phyloP scores from a whole-genome alignment of 2,113 vertebrate species.

The Datnioides undecimradiatus region DNA sequence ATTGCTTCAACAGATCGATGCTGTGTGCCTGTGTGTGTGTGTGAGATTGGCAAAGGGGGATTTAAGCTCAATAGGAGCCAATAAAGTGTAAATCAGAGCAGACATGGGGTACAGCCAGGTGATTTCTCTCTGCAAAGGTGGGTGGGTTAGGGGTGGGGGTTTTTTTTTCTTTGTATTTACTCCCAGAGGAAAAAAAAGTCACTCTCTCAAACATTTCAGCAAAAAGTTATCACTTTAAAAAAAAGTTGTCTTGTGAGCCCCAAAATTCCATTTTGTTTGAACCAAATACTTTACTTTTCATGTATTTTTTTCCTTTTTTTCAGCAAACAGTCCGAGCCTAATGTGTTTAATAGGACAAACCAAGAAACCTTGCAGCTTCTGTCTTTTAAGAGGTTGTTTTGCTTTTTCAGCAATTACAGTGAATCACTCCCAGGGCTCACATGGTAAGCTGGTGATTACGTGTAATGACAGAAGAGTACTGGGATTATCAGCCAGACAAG shows the following conservation, averaged over 20 bases:
- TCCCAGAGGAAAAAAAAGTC: neutral
- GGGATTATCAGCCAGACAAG: neutral
- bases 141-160: neutral
- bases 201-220: neutral
- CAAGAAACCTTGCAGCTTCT: neutral
- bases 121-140: conserved; percentile 25
- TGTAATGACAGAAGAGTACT: neutral
- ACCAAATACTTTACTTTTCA: neutral
- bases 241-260: neutral
- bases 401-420: conserved; percentile 1
- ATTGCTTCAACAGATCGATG: conserved; percentile 34
- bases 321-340: neutral
- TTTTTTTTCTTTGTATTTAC: conserved; percentile 10
- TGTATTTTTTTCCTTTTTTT: neutral
- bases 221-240: conserved; percentile 9
- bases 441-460: neutral
- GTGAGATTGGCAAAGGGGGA: conserved; percentile 36
- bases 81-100: conserved; percentile 65
- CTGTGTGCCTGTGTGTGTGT: conserved; percentile 9
- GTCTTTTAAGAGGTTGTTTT: conserved; percentile 8
- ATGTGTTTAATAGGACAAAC: conserved; percentile 1
- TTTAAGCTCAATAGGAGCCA: conserved; percentile 48
- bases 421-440: neutral
- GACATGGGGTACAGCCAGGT: conserved; percentile 23
- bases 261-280: neutral